phyloP scores from a whole-genome alignment of 2,113 vertebrate species.

The Elachura formosa region DNA sequence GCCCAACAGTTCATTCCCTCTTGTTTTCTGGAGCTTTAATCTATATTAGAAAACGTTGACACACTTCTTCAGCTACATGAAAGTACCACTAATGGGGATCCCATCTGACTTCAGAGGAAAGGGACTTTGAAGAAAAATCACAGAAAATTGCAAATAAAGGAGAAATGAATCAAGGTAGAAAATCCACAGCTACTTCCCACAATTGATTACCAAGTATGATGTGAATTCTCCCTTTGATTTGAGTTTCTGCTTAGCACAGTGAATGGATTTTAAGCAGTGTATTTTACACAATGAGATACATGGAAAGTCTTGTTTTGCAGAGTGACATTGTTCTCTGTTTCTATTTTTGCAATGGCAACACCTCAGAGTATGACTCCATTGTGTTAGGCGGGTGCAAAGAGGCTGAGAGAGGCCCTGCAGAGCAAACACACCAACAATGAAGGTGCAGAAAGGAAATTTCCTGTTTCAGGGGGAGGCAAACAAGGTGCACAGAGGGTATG shows the following conservation, averaged over 20 bases:
- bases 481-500: neutral
- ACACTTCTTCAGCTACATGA: neutral
- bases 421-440: neutral
- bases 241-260: neutral
- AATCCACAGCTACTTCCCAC: neutral
- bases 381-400: neutral
- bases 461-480: neutral
- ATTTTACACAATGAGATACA: conserved; percentile 2
- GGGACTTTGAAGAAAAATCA: conserved; percentile 30
- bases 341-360: conserved; percentile 4
- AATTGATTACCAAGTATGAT: neutral
- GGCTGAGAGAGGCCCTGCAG: neutral
- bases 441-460: conserved; percentile 26
- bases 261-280: neutral
- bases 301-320: neutral
- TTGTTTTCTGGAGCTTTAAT: conserved; percentile 34
- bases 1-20: neutral
- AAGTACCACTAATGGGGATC: conserved; percentile 2
- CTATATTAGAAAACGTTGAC: neutral
- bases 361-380: neutral
- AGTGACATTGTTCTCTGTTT: neutral
- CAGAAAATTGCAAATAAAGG: neutral
- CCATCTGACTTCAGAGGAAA: conserved; percentile 3
- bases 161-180: neutral
- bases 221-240: conserved; percentile 14